phyloP scores from a whole-genome alignment of 2,113 vertebrate species.

The Zonotrichia leucophrys region DNA sequence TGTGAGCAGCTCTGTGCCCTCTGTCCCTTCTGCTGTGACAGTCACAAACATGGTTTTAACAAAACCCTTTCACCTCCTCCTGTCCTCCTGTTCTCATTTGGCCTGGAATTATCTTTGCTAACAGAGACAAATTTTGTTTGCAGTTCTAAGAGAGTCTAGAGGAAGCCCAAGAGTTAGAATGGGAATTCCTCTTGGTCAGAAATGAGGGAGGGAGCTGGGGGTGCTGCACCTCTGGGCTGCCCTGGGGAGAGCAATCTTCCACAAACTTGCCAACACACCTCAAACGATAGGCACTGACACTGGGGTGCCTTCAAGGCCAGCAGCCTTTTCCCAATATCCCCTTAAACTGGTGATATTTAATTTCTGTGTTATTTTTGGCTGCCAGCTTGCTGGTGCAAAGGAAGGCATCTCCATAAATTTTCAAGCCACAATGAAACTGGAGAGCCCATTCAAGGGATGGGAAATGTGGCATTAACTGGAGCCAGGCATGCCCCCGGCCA shows the following conservation, averaged over 20 bases:
- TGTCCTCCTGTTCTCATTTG: neutral
- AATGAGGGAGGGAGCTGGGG: neutral
- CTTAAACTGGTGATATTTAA: neutral
- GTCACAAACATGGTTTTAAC: neutral
- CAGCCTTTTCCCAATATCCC: neutral
- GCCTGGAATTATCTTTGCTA: neutral
- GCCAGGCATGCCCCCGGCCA: rapidly evolving
- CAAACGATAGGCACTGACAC: rapidly evolving
- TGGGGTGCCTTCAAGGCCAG: neutral
- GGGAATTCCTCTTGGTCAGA: neutral
- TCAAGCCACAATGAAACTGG: neutral
- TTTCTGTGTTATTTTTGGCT: neutral
- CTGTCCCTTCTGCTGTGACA: neutral
- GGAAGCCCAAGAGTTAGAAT: neutral
- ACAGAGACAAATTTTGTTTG: neutral
- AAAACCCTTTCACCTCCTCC: neutral
- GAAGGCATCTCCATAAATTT: neutral
- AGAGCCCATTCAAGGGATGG: neutral
- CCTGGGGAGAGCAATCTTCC: rapidly evolving
- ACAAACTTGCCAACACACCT: rapidly evolving
- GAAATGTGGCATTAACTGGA: rapidly evolving
- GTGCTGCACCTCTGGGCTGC: neutral
- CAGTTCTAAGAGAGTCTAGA: neutral
- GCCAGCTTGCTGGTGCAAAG: neutral
- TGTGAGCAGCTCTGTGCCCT: neutral